A percentile compares a stretch with the other conserved stretches of the same genome.
Evolutionary conservation across 2,797 vertebrate genomes (phyloP).

Genomic region (Chiroxiphia lanceolata): DNA sequence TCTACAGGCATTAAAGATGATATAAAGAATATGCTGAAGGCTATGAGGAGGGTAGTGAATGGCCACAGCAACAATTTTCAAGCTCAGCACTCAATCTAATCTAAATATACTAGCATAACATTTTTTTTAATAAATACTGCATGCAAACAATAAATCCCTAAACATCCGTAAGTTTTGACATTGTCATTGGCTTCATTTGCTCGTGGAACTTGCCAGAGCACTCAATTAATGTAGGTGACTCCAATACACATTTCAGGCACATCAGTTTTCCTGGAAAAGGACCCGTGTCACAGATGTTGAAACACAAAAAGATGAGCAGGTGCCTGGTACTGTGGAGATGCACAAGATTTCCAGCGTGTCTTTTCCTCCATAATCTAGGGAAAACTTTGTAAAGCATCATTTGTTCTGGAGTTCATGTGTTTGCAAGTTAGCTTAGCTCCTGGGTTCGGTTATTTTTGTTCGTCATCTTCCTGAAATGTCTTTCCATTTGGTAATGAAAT

Average conservation of each 20-base stretch:
- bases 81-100: background rate
- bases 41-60: background rate
- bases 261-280: background rate
- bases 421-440: background rate
- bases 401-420: background rate
- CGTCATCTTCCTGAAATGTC: background rate
- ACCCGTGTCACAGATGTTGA: background rate
- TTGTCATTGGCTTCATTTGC: background rate
- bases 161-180: background rate
- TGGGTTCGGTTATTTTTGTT: background rate
- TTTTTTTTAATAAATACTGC: background rate
- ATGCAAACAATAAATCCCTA: background rate
- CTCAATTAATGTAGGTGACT: background rate
- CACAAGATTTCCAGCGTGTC: fast-evolving
- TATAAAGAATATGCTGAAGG: background rate
- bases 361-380: background rate
- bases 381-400: background rate
- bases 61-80: background rate
- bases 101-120: background rate
- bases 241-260: background rate
- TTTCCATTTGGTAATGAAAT: background rate
- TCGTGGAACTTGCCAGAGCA: background rate
- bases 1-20: background rate
- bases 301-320: background rate
- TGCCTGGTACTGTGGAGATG: background rate